Base-by-base conservation (phyloP, 2,797 vertebrate genomes). In the Tokudaia muenninki region DNA sequence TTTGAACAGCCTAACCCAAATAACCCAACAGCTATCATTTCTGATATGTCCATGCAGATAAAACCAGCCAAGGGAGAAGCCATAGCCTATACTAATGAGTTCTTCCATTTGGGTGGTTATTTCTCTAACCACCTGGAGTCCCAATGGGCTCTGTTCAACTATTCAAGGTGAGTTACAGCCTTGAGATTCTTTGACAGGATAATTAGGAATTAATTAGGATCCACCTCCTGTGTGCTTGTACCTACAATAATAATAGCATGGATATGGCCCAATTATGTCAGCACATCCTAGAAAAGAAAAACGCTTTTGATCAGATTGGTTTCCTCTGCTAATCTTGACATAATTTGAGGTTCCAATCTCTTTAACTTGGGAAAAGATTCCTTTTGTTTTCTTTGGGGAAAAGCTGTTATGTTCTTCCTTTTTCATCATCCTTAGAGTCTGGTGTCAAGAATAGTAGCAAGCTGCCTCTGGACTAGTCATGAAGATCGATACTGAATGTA, bases 151-250 rank as follows among this genome's bases (percentile, higher is more conserved):
- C 47, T n/a, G 47, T 52, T 87, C 12, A 67, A 67, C 44, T 86
- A 67, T 67, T 86, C 44, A 52, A 21, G 31, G 29, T 50, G 29
- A 6, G 44, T 50, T 67, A 13, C 10, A 83, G 55, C 41, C 31
- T 87, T 87, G 83, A 87, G 63, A 52, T 87, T 87, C 52, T 87
- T 52, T 87, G 83, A 52, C 83, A 87, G 21, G 44, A 87, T 67
- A 87, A 87, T 87, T 70, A 22, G 83, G 83, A 87, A 70, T 52
- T 70, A 87, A 87, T 87, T 87, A 70, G 63, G 47, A 87, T 87
- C 63, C 83, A 87, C 44, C 63, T 52, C 47, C 83, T 87, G 44
- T 87, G 83, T 52, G 83, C 31, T 70, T 87, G 83, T 70, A 87
- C 83, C 63, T 47, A 87, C 47, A 87, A 87, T 52, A 70, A 87